Evolutionary conservation across 2,797 vertebrate species (phyloP).

Genomic region (Gymnoscopelus braueri): DNA sequence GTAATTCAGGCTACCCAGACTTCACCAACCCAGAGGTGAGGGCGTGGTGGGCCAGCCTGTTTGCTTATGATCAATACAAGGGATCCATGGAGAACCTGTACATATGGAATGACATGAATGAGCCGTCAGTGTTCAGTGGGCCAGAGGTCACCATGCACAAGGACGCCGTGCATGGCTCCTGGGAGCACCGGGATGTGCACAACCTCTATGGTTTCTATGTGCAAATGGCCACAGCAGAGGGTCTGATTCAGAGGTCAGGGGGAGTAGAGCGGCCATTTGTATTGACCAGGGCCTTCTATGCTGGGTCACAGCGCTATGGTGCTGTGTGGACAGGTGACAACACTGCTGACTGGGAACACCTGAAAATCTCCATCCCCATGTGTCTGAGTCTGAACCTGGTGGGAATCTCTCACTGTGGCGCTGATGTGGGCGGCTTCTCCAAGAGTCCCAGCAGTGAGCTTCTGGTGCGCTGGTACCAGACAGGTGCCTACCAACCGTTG

Average conservation of each 20-base stretch:
- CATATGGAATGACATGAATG: constrained; percentile 96
- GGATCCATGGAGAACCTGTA: constrained; percentile 88
- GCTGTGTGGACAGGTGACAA: constrained; percentile 97
- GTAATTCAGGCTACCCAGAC: constrained; percentile 91
- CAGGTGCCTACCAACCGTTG: constrained; percentile 92
- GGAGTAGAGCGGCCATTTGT: constrained; percentile 91
- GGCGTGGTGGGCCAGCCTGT: constrained; percentile 91
- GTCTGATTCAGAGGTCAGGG: constrained; percentile 86
- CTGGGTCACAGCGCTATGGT: constrained; percentile 92
- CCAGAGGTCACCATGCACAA: constrained; percentile 97
- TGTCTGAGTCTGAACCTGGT: constrained; percentile 90
- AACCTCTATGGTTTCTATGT: constrained; percentile 94
- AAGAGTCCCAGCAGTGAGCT: constrained; percentile 88
- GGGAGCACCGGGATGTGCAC: constrained; percentile 94
- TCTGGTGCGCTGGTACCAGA: constrained; percentile 95
- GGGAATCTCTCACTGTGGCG: constrained; percentile 92
- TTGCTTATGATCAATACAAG: constrained; percentile 87
- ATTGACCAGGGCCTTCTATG: constrained; percentile 89
- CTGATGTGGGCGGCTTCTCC: constrained; percentile 93
- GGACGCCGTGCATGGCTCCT: constrained; percentile 87
- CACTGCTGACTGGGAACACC: constrained; percentile 92
- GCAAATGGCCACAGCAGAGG: constrained; percentile 92
- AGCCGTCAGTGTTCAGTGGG: constrained; percentile 93
- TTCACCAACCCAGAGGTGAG: constrained; percentile 89
- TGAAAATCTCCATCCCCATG: constrained; percentile 93